These are phyloP conservation scores for Erithacus rubecula DNA, from an alignment of 2,797 vertebrate species.

Conservation along the genomic window DNA sequence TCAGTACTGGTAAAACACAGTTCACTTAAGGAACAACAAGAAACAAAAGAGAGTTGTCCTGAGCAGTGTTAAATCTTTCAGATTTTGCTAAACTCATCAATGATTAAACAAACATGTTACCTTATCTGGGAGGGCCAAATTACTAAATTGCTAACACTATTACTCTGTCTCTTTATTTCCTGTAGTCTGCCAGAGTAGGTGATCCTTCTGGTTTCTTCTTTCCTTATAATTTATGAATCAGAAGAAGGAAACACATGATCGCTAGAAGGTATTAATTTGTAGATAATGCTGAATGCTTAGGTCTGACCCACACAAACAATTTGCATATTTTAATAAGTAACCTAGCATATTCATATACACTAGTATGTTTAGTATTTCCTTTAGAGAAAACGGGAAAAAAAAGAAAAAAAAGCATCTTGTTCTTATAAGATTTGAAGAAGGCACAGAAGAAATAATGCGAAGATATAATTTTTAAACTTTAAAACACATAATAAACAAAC, in stretches of 20 bases:
- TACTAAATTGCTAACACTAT: neutral
- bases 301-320: constrained; percentile 19
- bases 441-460: neutral
- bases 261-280: constrained; percentile 42
- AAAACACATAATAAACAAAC: too few relatives aligned
- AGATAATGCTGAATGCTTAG: constrained; percentile 33
- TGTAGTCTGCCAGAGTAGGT: neutral
- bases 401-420: neutral
- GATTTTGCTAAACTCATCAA: neutral
- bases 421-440: neutral
- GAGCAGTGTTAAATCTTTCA: neutral
- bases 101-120: neutral
- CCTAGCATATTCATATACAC: neutral
- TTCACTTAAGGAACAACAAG: neutral
- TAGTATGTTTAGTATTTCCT: constrained; percentile 4
- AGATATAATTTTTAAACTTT: neutral
- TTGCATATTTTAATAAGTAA: neutral
- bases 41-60: neutral
- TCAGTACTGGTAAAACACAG: neutral
- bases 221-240: constrained; percentile 59
- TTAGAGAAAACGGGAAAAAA: accelerated
- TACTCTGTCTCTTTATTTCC: neutral
- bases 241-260: constrained; percentile 32
- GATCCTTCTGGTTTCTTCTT: constrained; percentile 30
- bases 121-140: neutral